phyloP scores from a whole-genome alignment of 2,113 vertebrate genomes.

The Haplotaxodon microlepis region DNA sequence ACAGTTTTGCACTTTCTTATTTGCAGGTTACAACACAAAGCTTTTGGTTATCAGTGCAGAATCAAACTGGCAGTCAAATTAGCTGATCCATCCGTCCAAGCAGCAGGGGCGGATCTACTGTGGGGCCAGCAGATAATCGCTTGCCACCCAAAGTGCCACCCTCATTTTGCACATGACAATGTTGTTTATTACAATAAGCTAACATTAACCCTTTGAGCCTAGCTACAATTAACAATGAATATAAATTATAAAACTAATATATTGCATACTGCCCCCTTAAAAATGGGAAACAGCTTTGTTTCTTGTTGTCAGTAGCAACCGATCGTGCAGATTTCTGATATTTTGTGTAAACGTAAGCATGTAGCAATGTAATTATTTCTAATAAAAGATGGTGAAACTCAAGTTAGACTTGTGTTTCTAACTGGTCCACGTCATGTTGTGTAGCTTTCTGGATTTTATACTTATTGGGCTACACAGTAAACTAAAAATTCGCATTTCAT shows the following conservation, averaged over 20 bases:
- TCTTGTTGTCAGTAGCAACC: background rate
- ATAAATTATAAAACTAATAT: background rate
- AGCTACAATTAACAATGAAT: background rate
- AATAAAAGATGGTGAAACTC: background rate
- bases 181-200: background rate
- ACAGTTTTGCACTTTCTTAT: background rate
- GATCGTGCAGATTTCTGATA: rapidly evolving
- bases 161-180: background rate
- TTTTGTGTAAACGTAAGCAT: background rate
- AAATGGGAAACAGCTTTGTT: background rate
- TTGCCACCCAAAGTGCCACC: background rate
- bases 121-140: rapidly evolving
- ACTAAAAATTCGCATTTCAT: rapidly evolving
- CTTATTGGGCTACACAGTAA: background rate
- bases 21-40: background rate
- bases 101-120: background rate
- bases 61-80: background rate
- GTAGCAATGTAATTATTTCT: background rate
- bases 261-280: background rate
- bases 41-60: background rate
- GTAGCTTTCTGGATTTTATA: background rate
- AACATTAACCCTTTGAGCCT: background rate
- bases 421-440: background rate
- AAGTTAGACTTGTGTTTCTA: background rate
- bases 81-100: background rate